Conservation (phyloP, 2,113 vertebrate species). For the Paramormyrops kingsleyae region DNA sequence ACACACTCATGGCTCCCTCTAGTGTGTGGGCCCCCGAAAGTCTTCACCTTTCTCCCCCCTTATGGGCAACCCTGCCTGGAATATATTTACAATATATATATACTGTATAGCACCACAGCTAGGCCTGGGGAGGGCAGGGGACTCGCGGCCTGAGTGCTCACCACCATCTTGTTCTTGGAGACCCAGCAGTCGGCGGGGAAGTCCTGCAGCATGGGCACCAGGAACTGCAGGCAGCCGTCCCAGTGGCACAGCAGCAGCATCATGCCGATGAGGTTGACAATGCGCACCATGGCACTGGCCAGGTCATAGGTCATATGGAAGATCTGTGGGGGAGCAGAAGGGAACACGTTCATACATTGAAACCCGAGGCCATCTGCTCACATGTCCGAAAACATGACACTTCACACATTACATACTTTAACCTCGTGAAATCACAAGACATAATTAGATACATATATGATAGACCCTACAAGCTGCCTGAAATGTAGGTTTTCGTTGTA, state of each 20-base stretch:
- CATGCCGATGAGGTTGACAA: slow-evolving; percentile 95
- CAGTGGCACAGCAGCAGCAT: slow-evolving; percentile 97
- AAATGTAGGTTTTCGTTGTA: not conserved
- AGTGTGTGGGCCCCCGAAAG: not conserved
- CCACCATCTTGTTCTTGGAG: slow-evolving; percentile 97
- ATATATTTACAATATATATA: not conserved
- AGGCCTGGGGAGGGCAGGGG: not conserved
- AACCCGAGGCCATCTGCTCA: slow-evolving; percentile 17
- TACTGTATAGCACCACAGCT: not conserved
- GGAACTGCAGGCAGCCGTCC: slow-evolving; percentile 97
- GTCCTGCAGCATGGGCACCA: slow-evolving; percentile 98
- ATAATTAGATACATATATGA: not conserved
- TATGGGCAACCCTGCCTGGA: not conserved
- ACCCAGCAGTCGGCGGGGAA: slow-evolving; percentile 95
- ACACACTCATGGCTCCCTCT: not conserved
- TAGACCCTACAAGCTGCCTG: not conserved
- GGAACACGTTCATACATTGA: slow-evolving; percentile 18
- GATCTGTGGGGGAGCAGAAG: slow-evolving; percentile 64
- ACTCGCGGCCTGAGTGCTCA: slow-evolving; percentile 53
- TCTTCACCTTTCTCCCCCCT: not conserved
- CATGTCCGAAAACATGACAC: not conserved
- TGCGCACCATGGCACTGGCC: slow-evolving; percentile 89
- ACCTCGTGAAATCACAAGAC: not conserved
- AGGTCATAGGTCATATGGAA: slow-evolving; percentile 99
- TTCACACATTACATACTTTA: not conserved